Evolutionary conservation across 1,140 invertebrate genomes (phyloP).

Genomic region (Callitettix versicolor): DNA sequence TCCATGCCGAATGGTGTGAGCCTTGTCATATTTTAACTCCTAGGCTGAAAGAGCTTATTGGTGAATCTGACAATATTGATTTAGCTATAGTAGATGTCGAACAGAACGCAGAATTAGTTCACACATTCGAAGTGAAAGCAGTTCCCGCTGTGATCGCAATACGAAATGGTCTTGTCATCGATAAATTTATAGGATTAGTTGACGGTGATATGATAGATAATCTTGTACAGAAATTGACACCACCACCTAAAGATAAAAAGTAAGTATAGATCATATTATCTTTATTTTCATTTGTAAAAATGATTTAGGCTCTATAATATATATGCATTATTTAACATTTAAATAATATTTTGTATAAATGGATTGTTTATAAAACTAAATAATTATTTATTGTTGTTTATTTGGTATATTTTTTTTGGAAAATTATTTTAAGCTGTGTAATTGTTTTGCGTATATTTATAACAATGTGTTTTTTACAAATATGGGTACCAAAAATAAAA

Average conservation of each 20-base stretch:
- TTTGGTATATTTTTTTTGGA: too few relatives aligned
- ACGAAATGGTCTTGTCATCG: conserved; percentile 75
- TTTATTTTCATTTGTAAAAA: too few relatives aligned
- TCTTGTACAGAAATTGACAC: conserved; percentile 22
- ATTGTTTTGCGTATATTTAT: too few relatives aligned
- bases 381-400: too few relatives aligned
- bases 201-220: conserved; percentile 27
- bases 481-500: too few relatives aligned
- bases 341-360: too few relatives aligned
- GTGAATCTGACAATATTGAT: conserved; percentile 63
- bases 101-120: conserved; percentile 69
- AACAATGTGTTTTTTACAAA: too few relatives aligned
- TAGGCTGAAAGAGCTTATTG: conserved; percentile 72
- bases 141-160: conserved; percentile 85
- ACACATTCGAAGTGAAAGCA: conserved; percentile 76
- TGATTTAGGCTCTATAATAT: too few relatives aligned
- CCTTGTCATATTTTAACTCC: conserved; percentile 91
- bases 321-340: too few relatives aligned
- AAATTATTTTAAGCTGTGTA: too few relatives aligned
- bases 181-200: conserved; percentile 80
- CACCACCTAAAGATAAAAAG: not conserved
- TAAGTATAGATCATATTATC: too few relatives aligned
- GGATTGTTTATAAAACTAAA: too few relatives aligned
- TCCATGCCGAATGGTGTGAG: conserved; percentile 88
- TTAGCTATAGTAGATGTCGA: conserved; percentile 90